Conservation (phyloP, 2,888 invertebrate species). For the Drosophila emarginata region DNA sequence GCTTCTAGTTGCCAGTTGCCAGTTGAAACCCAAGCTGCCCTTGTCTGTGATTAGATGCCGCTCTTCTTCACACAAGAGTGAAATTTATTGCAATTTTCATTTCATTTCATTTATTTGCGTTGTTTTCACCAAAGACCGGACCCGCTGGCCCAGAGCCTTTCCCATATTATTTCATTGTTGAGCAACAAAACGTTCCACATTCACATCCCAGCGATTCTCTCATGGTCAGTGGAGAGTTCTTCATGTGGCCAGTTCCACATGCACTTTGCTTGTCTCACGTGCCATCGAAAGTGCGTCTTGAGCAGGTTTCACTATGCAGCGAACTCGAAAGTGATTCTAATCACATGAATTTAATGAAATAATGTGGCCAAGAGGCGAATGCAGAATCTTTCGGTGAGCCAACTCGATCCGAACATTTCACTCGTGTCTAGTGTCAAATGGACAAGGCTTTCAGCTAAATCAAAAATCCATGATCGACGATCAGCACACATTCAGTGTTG, state of each 20-base stretch:
- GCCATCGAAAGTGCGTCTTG: slow-evolving; percentile 68
- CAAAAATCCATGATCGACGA: slow-evolving; percentile 51
- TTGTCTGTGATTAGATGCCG: slow-evolving; percentile 70
- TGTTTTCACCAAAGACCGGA: slow-evolving; percentile 31
- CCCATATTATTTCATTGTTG: slow-evolving; percentile 65
- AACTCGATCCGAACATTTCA: slow-evolving; percentile 46
- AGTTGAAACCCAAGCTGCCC: slow-evolving; percentile 41
- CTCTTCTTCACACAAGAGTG: slow-evolving; percentile 71
- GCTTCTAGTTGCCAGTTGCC: slow-evolving; percentile 10
- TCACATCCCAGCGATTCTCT: slow-evolving; percentile 21
- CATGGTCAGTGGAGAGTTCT: slow-evolving; percentile 30
- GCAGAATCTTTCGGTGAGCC: slow-evolving; percentile 46
- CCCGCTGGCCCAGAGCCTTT: slow-evolving; percentile 45
- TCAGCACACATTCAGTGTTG: slow-evolving; percentile 21
- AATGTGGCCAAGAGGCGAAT: slow-evolving; percentile 61
- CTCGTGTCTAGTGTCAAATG: slow-evolving; percentile 54
- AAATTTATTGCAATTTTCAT: slow-evolving; percentile 75
- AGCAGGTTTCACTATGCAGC: slow-evolving; percentile 60
- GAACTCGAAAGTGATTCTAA: slow-evolving; percentile 70
- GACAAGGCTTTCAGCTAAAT: slow-evolving; percentile 51
- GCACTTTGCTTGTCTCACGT: slow-evolving; percentile 64
- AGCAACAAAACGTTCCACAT: slow-evolving; percentile 38
- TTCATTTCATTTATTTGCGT: slow-evolving; percentile 59
- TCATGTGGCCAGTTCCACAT: slow-evolving; percentile 24
- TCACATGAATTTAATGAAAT: slow-evolving; percentile 67